phyloP scores from a whole-genome alignment of 2,113 vertebrate species.

The Rhynchomys soricoides region DNA sequence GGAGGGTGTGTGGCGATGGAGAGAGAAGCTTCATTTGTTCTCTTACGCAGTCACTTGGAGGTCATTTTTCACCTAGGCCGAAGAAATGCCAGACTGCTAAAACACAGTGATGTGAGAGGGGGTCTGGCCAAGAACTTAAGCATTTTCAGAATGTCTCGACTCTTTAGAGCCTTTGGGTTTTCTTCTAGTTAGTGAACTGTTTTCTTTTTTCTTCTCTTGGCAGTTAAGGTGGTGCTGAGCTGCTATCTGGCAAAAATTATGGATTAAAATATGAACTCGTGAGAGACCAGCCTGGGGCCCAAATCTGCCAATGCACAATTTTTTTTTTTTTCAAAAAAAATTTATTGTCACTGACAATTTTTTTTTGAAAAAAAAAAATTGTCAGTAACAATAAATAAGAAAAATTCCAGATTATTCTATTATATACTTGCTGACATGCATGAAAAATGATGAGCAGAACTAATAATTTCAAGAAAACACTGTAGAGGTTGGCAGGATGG shows the following conservation, averaged over 20 bases:
- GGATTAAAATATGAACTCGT: constrained; percentile 21
- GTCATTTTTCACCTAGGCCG: constrained; percentile 64
- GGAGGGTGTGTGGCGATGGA: constrained; percentile 25
- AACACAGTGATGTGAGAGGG: constrained; percentile 23
- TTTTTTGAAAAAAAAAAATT: not conserved
- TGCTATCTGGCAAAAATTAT: not conserved
- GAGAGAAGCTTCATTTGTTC: constrained; percentile 71
- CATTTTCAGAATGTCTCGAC: constrained; percentile 46
- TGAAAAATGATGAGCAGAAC: constrained; percentile 24
- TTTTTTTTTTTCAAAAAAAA: no score
- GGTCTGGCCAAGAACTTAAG: constrained; percentile 50
- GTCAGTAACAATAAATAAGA: constrained; percentile 24
- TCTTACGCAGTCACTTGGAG: constrained; percentile 46
- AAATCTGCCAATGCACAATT: not conserved
- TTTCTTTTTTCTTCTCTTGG: not conserved
- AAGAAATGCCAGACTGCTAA: constrained; percentile 59
- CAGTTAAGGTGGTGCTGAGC: not conserved
- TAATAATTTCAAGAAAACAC: constrained; percentile 31
- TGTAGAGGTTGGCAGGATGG: not conserved
- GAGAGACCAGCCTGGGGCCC: not conserved
- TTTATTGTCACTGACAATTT: no score
- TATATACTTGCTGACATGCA: constrained; percentile 3
- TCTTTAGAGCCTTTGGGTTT: not conserved
- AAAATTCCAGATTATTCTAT: constrained; percentile 37
- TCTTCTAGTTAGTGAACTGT: not conserved